Base-by-base conservation (phyloP, 2,797 vertebrate species). In the Syncerus caffer region DNA sequence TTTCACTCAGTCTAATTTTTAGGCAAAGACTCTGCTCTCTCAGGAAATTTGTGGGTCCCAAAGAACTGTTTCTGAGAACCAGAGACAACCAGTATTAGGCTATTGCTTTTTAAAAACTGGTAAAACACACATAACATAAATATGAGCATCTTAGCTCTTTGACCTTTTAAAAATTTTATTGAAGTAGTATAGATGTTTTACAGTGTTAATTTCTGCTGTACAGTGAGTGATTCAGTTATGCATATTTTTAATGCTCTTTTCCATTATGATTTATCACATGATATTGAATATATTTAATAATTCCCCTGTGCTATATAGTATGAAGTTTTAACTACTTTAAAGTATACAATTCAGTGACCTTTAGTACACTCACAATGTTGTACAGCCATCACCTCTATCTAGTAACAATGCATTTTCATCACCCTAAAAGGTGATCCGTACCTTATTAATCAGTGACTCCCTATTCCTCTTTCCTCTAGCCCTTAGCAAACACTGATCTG, bases 51-150 rank as follows among this genome's bases (percentile, higher is more conserved):
- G 15, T 78, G 53, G 7, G 31, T 82, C 8, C 23, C 7, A 64
- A 93, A 89, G 53, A 95, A 60, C 27, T 67, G 42, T 84, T 93
- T 97, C 62, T 89, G 45, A 86, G 58, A 95, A 74, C 29, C 21
- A 71, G 55, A 96, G 42, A 84, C 15, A 38, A 90, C 12, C 2
- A 58, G 7, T n/a, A 55, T 96, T 79, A 82, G 16, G 9, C 17
- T 67, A 27, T n/a, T 89, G 38, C 17, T 34, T 96, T 89, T 90
- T 80, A 14, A 45, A 91, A 89, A 86, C 12, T 5, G 21, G 8
- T 79, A 51, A 90, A 95, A 94, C 95, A 51, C 7, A 57, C 1
- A 25, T 47, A 74, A 67, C 6, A 89, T 78, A 83, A 90, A 96
- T 89, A 51, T 55, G 25, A 38, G 29, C 60, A 93, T 93, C 78